Percentiles rank a stretch among this genome's conserved stretches.
These are phyloP conservation scores for Belgica antarctica DNA, from an alignment of 2,888 invertebrate genomes.

Conservation along the genomic window DNA sequence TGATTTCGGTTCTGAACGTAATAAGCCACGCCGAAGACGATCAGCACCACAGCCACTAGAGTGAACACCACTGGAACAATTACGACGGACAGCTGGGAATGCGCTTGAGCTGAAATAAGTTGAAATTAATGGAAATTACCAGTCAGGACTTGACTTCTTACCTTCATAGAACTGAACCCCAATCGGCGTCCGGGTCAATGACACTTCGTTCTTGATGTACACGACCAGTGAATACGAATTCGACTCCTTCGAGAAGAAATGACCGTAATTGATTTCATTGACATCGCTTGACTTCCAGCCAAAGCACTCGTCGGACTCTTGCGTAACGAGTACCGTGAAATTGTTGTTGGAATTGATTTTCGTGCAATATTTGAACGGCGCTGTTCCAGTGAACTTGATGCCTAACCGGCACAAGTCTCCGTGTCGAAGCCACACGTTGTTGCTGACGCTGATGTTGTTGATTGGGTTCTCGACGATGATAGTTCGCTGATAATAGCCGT, in stretches of 20 bases:
- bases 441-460: constrained; percentile 65
- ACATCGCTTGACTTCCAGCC: constrained; percentile 52
- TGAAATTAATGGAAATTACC: not conserved
- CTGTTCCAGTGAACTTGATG: constrained; percentile 72
- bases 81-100: constrained; percentile 82
- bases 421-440: constrained; percentile 78
- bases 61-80: constrained; percentile 83
- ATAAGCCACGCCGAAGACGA: constrained; percentile 84
- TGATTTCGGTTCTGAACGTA: constrained; percentile 78
- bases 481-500: constrained; percentile 69
- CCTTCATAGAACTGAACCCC: constrained; percentile 83
- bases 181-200: constrained; percentile 65
- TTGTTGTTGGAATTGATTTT: constrained; percentile 50
- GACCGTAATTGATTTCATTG: constrained; percentile 64
- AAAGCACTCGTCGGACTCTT: constrained; percentile 62
- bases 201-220: constrained; percentile 74
- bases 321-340: too few relatives aligned
- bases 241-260: constrained; percentile 66
- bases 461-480: constrained; percentile 71
- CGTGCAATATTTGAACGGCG: constrained; percentile 70
- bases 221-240: constrained; percentile 74
- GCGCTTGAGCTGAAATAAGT: constrained; percentile 64
- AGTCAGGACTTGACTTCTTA: constrained; percentile 54
- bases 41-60: constrained; percentile 74
- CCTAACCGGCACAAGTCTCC: constrained; percentile 72